Conservation (phyloP, 2,888 invertebrate genomes). For the Sphaeridia pumilis region DNA sequence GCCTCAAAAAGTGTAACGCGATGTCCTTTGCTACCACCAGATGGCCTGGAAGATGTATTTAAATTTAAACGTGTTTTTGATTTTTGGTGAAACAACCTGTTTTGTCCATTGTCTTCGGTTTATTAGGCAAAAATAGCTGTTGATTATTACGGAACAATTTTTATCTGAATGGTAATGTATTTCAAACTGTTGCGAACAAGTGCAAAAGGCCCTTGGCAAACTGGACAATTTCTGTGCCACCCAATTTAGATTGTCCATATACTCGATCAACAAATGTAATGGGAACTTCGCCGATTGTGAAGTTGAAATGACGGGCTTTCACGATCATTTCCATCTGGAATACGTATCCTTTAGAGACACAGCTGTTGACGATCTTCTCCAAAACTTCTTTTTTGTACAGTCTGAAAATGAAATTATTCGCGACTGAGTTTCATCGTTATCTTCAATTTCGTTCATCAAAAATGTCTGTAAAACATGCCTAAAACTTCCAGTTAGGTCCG, state of each 20-base stretch:
- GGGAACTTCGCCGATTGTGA: constrained; percentile 81
- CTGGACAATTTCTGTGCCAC: constrained; percentile 86
- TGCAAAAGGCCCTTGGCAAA: constrained; percentile 83
- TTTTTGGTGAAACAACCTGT: too few species aligned
- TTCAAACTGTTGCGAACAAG: constrained; percentile 77
- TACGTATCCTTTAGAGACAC: constrained; percentile 95
- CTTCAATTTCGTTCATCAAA: too few species aligned
- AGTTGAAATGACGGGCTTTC: constrained; percentile 73
- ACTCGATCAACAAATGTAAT: constrained; percentile 97
- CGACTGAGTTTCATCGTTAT: too few species aligned
- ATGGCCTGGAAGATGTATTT: too few species aligned
- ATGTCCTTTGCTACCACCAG: too few species aligned
- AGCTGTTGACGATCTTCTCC: constrained; percentile 70
- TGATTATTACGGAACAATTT: too few species aligned
- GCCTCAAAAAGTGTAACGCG: too few species aligned
- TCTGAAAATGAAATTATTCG: constrained; percentile 52
- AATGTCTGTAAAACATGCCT: constrained; percentile 47
- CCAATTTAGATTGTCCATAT: constrained; percentile 95
- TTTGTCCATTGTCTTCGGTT: too few species aligned
- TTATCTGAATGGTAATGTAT: too few species aligned
- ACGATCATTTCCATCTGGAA: constrained; percentile 99
- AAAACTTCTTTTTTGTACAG: constrained; percentile 84
- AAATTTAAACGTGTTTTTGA: too few species aligned
- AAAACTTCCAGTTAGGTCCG: constrained; percentile 95
- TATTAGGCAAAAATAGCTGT: too few species aligned